Conservation (phyloP, 2,797 vertebrate genomes). For the Notolepis coatsorum region DNA sequence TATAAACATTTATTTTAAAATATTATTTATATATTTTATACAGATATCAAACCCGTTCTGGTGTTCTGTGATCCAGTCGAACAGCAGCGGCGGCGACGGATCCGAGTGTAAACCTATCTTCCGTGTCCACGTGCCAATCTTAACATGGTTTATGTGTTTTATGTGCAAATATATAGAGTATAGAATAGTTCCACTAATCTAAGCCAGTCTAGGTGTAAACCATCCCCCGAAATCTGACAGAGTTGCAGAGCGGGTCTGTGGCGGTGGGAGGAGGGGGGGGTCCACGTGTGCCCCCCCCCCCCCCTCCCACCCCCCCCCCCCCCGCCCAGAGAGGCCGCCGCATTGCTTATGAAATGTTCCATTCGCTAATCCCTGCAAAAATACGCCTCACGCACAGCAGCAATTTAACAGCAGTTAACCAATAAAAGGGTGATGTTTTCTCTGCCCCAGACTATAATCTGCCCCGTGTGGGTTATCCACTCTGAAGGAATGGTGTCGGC, state of each 20-base stretch:
- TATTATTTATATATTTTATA: no score
- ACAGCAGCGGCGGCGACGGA: no score
- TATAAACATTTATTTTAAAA: no score
- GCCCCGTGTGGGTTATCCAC: constrained; percentile 71
- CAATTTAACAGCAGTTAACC: constrained; percentile 81
- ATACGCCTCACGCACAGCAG: constrained; percentile 75
- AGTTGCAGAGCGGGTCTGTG: constrained; percentile 22
- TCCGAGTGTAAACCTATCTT: neutral
- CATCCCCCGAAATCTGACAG: neutral
- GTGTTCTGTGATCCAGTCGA: no score
- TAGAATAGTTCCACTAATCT: constrained; percentile 10
- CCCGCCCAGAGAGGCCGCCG: constrained; percentile 44
- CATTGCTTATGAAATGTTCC: constrained; percentile 80
- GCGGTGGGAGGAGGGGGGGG: constrained; percentile 39
- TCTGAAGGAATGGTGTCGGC: constrained; percentile 80
- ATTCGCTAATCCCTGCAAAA: constrained; percentile 78
- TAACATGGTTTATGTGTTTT: no score
- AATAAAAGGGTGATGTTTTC: constrained; percentile 80
- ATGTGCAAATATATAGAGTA: no score
- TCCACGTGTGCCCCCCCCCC: no score
- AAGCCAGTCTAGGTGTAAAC: constrained; percentile 14
- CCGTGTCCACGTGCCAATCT: neutral
- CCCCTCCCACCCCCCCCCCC: no score
- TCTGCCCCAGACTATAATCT: constrained; percentile 75
- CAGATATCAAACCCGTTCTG: no score